A percentile compares a stretch with the other conserved stretches of the same genome.
These are phyloP conservation scores for Laticauda colubrina DNA, from an alignment of 2,113 vertebrate species.

Conservation along the genomic window DNA sequence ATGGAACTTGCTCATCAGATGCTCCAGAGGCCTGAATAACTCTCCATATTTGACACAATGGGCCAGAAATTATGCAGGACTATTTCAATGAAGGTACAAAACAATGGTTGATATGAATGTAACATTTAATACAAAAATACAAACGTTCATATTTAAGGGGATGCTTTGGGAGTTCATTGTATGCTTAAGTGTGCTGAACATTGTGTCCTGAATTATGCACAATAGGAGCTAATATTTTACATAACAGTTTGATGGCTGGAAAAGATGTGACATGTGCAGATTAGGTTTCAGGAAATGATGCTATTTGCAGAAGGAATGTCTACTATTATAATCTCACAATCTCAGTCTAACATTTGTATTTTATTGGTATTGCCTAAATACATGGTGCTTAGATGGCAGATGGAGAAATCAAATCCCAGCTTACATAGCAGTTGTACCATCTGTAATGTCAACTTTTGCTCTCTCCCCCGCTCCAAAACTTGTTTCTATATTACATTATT, in stretches of 20 bases:
- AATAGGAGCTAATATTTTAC: not conserved
- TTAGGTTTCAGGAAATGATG: constrained; percentile 22
- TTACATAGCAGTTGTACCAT: constrained; percentile 17
- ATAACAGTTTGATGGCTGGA: constrained; percentile 11
- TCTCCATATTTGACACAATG: too few species aligned
- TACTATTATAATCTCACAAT: constrained; percentile 30
- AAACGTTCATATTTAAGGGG: not conserved
- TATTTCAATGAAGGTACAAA: not conserved
- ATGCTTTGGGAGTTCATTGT: not conserved
- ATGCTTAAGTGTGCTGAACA: not conserved
- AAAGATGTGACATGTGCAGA: constrained; percentile 20
- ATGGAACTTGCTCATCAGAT: not conserved
- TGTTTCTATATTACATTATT: not conserved
- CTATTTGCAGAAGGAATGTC: constrained; percentile 25
- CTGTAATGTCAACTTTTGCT: constrained; percentile 1
- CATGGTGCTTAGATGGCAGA: constrained; percentile 27
- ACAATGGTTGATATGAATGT: not conserved
- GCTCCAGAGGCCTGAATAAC: not conserved
- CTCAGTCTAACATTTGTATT: constrained; percentile 14
- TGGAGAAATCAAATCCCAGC: constrained; percentile 30
- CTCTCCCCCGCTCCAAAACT: not conserved
- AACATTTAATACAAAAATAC: not conserved
- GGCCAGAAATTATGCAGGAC: not conserved
- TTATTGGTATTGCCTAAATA: constrained; percentile 19
- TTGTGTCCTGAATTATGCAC: not conserved